Base-by-base conservation (phyloP, 2,113 vertebrate species). In the Phrynosoma blainvillii region DNA sequence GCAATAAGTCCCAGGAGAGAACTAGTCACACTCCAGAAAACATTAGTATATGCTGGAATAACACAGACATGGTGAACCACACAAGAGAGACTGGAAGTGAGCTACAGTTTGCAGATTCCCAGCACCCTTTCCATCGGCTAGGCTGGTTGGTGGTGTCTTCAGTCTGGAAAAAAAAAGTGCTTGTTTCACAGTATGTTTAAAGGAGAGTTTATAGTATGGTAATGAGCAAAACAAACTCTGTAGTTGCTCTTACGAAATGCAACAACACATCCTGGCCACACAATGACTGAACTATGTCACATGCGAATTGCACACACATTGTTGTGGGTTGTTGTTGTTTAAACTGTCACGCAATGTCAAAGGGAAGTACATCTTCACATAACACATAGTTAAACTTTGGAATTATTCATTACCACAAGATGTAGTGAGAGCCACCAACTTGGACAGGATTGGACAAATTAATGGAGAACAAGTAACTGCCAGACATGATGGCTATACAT, bases 21-120 rank as follows among this genome's bases (percentile, higher is more conserved):
- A 7, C n/a, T 25, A 20, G 23, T 82, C 54, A 76, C 88, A 81
- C 93, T 88, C 85, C 73, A 77, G 59, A 78, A 90, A 87, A 87
- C 0, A 0, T 90, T 84, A 84, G 30, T 54, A 88, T 71, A 27
- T 21, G 40, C 52, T 42, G 30, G 79, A 77, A 68, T 88, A 89
- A 92, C 42, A 84, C 5, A 82, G 90, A 90, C 23, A 90, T 10
- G 52, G 66, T 30, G 25, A 71, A 25, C 6, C 66, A 65, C 36
- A 30, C 66, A 70, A 20, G 27, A 42, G 59, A 12, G 14, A 18
- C 1, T 62, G 59, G 59, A 62, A 62, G 14, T 16, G 59, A 62
- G 59, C 59, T 1, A 16, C 13, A 62, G 3, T 12, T 62, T 12
- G 1, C 59, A 62, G 13, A 62, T 62, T 62, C 13, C 59, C 59